phyloP scores from a whole-genome alignment of 2,113 vertebrate genomes.

The Otocyon megalotis region DNA sequence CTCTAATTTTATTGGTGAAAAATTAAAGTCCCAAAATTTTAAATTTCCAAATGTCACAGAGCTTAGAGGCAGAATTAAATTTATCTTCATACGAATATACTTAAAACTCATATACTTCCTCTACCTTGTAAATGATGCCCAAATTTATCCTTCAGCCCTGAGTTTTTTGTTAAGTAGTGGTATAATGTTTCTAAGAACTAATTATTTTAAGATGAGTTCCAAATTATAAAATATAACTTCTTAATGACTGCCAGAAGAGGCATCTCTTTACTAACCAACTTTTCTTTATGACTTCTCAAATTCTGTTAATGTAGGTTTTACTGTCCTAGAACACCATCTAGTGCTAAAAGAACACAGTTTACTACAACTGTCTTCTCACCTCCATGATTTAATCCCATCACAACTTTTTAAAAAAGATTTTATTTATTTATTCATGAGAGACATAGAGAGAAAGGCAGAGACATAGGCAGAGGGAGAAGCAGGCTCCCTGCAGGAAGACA shows the following conservation, averaged over 20 bases:
- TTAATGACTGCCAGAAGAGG: neutral
- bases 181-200: constrained; percentile 22
- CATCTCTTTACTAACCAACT: neutral
- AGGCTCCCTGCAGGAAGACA: no score
- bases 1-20: constrained; percentile 24
- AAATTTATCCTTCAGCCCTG: neutral
- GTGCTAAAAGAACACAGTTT: neutral
- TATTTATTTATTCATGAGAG: no score
- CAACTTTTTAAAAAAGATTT: neutral
- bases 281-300: constrained; percentile 16
- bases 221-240: constrained; percentile 44
- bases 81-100: neutral
- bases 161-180: constrained; percentile 14
- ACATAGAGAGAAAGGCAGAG: no score
- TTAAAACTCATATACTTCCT: neutral
- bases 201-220: neutral
- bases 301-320: neutral
- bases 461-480: no score
- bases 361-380: neutral
- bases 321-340: neutral
- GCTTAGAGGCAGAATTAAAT: constrained; percentile 11
- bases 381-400: neutral
- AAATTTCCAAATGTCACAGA: constrained; percentile 2
- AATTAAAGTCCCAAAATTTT: neutral
- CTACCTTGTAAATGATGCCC: neutral